These are phyloP conservation scores for Argya squamiceps DNA, from an alignment of 2,797 vertebrate genomes.

Conservation along the genomic window DNA sequence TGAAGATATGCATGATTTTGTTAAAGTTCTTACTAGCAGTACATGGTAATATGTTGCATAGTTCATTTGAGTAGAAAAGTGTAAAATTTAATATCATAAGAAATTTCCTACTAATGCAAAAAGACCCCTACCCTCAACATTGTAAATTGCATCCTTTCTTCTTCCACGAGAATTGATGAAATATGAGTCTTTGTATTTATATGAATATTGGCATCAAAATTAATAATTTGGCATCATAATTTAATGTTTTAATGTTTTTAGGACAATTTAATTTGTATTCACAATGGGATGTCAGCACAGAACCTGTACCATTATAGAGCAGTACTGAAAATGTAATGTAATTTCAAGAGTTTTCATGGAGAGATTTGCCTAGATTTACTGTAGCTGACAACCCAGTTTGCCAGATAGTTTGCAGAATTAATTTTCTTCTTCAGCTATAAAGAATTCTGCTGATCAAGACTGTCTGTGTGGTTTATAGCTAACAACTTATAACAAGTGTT, in stretches of 20 bases:
- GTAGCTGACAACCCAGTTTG: neutral
- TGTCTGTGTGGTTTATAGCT: neutral
- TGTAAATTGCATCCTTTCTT: neutral
- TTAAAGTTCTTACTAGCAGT: neutral
- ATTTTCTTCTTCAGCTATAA: neutral
- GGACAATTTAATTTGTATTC: neutral
- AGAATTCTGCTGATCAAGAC: neutral
- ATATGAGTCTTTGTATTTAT: neutral
- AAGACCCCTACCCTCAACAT: rapidly evolving
- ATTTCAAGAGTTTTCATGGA: neutral
- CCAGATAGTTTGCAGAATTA: neutral
- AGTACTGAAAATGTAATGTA: neutral
- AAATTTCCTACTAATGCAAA: neutral
- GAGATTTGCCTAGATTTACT: neutral
- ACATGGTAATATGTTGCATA: neutral
- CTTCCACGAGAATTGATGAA: neutral
- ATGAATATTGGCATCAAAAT: neutral
- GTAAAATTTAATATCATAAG: neutral
- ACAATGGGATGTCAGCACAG: neutral
- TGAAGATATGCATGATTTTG: neutral
- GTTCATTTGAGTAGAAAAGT: neutral
- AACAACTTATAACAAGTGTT: neutral
- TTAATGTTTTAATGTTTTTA: neutral
- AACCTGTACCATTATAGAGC: neutral
- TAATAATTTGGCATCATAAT: neutral